These are phyloP conservation scores for Ceratotherium simum DNA, from an alignment of 2,113 vertebrate genomes.

Conservation along the genomic window DNA sequence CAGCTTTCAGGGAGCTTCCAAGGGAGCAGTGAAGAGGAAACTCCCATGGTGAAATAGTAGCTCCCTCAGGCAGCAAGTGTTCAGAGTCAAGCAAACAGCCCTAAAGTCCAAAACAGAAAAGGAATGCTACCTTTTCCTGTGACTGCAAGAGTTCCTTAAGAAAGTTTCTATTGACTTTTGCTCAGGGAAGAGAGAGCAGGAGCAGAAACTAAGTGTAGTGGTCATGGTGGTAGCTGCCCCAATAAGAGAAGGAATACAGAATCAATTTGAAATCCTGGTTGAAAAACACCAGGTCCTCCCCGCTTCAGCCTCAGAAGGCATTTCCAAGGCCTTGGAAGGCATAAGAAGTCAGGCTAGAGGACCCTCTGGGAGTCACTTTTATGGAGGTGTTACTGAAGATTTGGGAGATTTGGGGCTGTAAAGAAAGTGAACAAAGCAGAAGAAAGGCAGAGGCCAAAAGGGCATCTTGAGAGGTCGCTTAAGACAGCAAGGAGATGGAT, in stretches of 20 bases:
- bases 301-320: background rate
- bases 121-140: background rate
- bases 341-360: background rate
- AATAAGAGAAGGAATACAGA: background rate
- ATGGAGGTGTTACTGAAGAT: background rate
- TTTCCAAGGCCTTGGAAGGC: background rate
- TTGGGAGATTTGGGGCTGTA: background rate
- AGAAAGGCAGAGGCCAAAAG: background rate
- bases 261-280: background rate
- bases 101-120: background rate
- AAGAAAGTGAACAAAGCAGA: background rate
- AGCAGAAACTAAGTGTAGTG: background rate
- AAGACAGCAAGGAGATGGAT: background rate
- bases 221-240: background rate
- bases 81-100: background rate
- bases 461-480: background rate
- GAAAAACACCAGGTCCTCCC: background rate
- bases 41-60: background rate
- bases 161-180: background rate
- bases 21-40: background rate
- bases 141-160: background rate
- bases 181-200: background rate
- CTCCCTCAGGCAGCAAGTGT: background rate
- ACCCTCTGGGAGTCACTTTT: background rate
- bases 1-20: background rate